Evolutionary conservation across 2,888 invertebrate species (phyloP).

Genomic region (Oligia strigilis): DNA sequence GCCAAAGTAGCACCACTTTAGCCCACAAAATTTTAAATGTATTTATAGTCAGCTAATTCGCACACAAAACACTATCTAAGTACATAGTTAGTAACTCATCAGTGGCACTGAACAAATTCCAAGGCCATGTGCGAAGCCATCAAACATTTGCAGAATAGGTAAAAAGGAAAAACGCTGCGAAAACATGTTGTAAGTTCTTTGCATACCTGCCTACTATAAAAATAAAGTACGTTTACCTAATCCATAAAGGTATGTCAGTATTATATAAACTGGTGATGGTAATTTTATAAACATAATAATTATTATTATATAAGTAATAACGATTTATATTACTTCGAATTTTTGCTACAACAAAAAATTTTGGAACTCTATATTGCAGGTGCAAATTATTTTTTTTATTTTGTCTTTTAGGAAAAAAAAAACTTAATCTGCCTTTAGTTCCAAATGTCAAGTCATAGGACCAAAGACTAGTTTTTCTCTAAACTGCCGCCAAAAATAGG

Average conservation of each 20-base stretch:
- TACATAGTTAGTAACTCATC: slow-evolving; percentile 36
- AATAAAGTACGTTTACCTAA: slow-evolving; percentile 29
- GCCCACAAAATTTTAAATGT: background rate
- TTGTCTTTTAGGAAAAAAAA: background rate
- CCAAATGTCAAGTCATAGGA: background rate
- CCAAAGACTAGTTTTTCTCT: slow-evolving; percentile 7
- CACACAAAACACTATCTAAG: slow-evolving; percentile 22
- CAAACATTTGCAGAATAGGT: slow-evolving; percentile 51
- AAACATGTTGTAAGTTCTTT: slow-evolving; percentile 30
- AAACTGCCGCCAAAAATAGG: background rate
- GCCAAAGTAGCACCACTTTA: background rate
- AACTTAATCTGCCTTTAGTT: background rate
- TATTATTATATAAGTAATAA: slow-evolving; percentile 1
- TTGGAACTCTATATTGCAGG: background rate
- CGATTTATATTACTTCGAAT: background rate
- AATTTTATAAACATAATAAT: slow-evolving; percentile 5
- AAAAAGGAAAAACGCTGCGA: slow-evolving; percentile 49
- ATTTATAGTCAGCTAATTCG: background rate
- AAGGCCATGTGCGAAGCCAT: slow-evolving; percentile 41
- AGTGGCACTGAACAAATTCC: slow-evolving; percentile 53
- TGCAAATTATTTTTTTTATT: no score
- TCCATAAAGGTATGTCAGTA: slow-evolving; percentile 1
- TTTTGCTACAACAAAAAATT: background rate
- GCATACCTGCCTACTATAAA: slow-evolving; percentile 8
- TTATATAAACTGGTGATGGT: slow-evolving; percentile 9